A percentile compares a stretch with the other conserved stretches of the same genome.
phyloP scores from a whole-genome alignment of 2,113 vertebrate species.

The Hippopotamus amphibius region DNA sequence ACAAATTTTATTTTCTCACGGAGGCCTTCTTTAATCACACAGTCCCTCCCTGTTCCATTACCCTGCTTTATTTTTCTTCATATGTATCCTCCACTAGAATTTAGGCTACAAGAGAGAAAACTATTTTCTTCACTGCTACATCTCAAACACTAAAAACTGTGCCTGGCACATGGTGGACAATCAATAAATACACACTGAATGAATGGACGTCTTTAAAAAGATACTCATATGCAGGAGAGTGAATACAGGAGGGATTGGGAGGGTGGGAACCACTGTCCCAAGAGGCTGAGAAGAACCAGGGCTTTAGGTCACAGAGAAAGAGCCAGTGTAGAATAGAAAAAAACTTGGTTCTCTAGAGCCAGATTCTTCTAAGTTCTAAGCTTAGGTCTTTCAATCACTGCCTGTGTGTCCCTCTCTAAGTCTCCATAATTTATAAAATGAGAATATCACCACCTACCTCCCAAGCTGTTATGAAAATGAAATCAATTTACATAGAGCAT shows the following conservation, averaged over 20 bases:
- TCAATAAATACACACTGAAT: slow-evolving; percentile 1
- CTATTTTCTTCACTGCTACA: slow-evolving; percentile 49
- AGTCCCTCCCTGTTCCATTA: background rate
- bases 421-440: slow-evolving; percentile 41
- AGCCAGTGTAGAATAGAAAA: slow-evolving; percentile 18
- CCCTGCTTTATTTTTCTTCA: slow-evolving; percentile 23
- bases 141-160: slow-evolving; percentile 44
- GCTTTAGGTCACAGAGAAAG: background rate
- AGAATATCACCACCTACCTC: slow-evolving; percentile 45
- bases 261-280: background rate
- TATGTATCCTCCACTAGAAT: slow-evolving; percentile 39
- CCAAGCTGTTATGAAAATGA: slow-evolving; percentile 58
- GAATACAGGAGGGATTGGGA: background rate
- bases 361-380: slow-evolving; percentile 41
- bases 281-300: background rate
- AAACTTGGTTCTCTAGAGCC: slow-evolving; percentile 28
- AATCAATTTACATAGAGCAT: slow-evolving; percentile 17
- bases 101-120: background rate
- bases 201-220: slow-evolving; percentile 11
- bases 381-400: slow-evolving; percentile 45
- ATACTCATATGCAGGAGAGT: background rate
- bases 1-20: slow-evolving; percentile 44
- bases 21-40: background rate
- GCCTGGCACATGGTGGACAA: background rate
- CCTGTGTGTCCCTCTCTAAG: background rate